Percentiles rank a stretch among this genome's conserved stretches.
Conservation (phyloP, 2,888 invertebrate genomes). For the Tenthredo mesomela region DNA sequence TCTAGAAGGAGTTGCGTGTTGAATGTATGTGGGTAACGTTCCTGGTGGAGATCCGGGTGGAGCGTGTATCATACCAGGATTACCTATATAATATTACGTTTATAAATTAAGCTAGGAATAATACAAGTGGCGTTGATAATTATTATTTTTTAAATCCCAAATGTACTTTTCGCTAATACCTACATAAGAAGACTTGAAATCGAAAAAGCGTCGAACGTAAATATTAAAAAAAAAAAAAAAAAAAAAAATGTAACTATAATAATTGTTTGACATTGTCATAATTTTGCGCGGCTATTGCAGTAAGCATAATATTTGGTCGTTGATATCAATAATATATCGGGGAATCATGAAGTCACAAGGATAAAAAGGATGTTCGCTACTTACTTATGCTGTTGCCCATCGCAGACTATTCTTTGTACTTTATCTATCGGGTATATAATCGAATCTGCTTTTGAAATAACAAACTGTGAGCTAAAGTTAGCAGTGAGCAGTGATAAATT, state of each 20-base stretch:
- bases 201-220: background rate
- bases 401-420: background rate
- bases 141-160: background rate
- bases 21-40: background rate
- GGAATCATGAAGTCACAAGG: background rate
- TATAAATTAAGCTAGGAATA: background rate
- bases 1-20: background rate
- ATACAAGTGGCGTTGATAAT: background rate
- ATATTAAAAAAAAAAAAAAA: too few species aligned
- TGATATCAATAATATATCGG: background rate
- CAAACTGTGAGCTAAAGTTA: background rate
- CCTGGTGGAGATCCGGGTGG: slow-evolving; percentile 20
- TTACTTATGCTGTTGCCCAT: slow-evolving; percentile 26
- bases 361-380: background rate
- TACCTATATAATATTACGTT: background rate
- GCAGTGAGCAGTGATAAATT: background rate
- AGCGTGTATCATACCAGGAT: background rate
- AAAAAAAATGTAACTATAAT: background rate
- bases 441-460: background rate
- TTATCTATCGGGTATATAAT: background rate
- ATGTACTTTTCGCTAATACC: background rate
- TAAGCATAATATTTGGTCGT: background rate
- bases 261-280: background rate
- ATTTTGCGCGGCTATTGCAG: background rate
- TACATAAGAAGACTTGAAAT: background rate